These are phyloP conservation scores for Lordiphosa stackelbergi DNA, from an alignment of 1,140 invertebrate genomes.

Conservation along the genomic window DNA sequence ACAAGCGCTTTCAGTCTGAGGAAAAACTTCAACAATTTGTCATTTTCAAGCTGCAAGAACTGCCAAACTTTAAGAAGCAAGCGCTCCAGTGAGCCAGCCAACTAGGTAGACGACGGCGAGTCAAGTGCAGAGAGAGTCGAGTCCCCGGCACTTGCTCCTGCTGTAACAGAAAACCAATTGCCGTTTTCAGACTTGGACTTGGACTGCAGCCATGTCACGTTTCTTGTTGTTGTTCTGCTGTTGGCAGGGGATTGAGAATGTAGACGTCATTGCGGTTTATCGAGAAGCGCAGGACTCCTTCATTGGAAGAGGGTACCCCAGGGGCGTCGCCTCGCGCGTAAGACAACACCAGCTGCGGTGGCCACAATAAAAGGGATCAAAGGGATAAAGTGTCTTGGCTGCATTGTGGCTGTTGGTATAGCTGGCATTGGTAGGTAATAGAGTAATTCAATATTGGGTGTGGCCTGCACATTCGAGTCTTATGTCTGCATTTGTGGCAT, in stretches of 20 bases:
- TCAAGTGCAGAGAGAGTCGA: slow-evolving; percentile 22
- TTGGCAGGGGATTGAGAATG: slow-evolving; percentile 13
- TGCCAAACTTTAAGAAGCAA: slow-evolving; percentile 1
- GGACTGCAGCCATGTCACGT: slow-evolving; percentile 45
- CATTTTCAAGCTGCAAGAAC: slow-evolving; percentile 10
- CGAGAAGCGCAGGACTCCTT: slow-evolving; percentile 2
- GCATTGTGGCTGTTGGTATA: slow-evolving; percentile 13
- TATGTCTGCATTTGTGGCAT: slow-evolving; percentile 16
- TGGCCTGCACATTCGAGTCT: slow-evolving; percentile 19
- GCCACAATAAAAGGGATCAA: slow-evolving; percentile 54
- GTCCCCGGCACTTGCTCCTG: background rate
- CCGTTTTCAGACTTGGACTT: slow-evolving; percentile 26
- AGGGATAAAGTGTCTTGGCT: slow-evolving; percentile 48
- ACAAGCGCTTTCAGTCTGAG: background rate
- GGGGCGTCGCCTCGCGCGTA: slow-evolving; percentile 13
- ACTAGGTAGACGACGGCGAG: slow-evolving; percentile 30
- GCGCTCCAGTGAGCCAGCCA: slow-evolving; percentile 22
- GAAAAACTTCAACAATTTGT: slow-evolving; percentile 18
- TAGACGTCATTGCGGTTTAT: slow-evolving; percentile 41
- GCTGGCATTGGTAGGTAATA: slow-evolving; percentile 18
- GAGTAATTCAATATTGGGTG: slow-evolving; percentile 56
- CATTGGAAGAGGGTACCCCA: slow-evolving; percentile 2
- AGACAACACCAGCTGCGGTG: slow-evolving; percentile 54
- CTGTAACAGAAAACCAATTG: slow-evolving; percentile 54
- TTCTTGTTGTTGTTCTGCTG: slow-evolving; percentile 13